Evolutionary conservation across 2,797 vertebrate genomes (phyloP).

Genomic region (Peromyscus melanophrys): DNA sequence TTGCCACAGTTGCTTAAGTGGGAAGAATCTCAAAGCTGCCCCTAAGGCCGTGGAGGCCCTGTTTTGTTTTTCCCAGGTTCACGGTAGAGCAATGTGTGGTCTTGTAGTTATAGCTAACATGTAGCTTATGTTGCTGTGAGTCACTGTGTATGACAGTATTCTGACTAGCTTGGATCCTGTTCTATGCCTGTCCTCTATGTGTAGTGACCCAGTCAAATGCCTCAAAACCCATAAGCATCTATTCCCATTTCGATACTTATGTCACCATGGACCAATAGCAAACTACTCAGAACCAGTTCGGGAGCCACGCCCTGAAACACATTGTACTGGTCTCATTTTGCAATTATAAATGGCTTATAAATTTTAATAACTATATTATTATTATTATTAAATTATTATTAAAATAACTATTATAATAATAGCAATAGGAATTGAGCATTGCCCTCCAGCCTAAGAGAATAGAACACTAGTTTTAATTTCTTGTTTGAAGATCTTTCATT

Average conservation of each 20-base stretch:
- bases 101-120: background rate
- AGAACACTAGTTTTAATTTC: constrained; percentile 51
- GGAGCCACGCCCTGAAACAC: background rate
- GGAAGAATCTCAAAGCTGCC: background rate
- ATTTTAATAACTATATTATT: constrained; percentile 55
- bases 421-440: background rate
- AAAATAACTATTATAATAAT: too few species aligned
- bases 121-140: background rate
- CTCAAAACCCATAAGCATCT: background rate
- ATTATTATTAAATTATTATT: too few species aligned
- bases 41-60: background rate
- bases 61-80: background rate
- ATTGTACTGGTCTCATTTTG: background rate
- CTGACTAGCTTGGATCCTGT: background rate
- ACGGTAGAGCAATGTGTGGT: background rate
- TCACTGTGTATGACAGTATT: background rate
- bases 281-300: background rate
- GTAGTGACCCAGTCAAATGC: background rate
- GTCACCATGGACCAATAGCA: background rate
- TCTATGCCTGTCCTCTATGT: background rate
- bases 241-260: background rate
- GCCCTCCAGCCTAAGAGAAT: constrained; percentile 48
- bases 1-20: background rate
- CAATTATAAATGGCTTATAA: constrained; percentile 56
- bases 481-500: constrained; percentile 23